Evolutionary conservation across 1,140 invertebrate genomes (phyloP), one percentile per base, ranked within the genome.

Genomic region (Globodera ellingtonae): DNA sequence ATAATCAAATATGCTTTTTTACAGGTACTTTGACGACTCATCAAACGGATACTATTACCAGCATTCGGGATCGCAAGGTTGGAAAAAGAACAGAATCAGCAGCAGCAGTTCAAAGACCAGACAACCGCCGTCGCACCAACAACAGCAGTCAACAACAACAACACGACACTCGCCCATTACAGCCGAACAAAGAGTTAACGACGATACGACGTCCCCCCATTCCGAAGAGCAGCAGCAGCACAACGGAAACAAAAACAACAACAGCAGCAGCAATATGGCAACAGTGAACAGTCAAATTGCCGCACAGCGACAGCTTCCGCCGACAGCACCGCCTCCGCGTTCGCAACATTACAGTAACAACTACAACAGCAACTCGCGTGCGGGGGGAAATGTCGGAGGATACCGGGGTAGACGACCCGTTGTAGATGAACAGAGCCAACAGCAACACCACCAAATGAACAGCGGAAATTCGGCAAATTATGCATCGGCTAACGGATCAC

Each of bases 21-120:
- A 76, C 75, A 88, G 86, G 82, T 85, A 85, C 71, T 86, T 84
- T 72, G 86, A 88, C 75, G 77, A 81, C 56, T 50, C 79, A 44
- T 84, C 86, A 59, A 88, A 88, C 85, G 86, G 86, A 62, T 88
- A 84, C 66, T 88, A 89, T 78, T 88, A 88, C 72, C 87, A 89
- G 73, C 86, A 87, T 50, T 81, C 66, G 35, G 80, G 80, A 9
- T 80, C 76, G 35, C 80, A 81, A 50, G 80, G 79, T 6, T 81
- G 80, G 80, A 81, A 81, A 66, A 81, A 81, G 69, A 81, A 66
- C 15, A 62, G 6, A 7, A 73, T 6, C 35, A 24, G 1, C 59
- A 71, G 70, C 56, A 59, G 18, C 56, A 62, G 56, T 15, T 15
- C 15, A 62, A 18, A 18, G 56, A 62, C 56, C 18, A 62, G 13